Percentiles rank a stretch among this genome's conserved stretches.
These are phyloP conservation scores for Drosophila fulvimacula DNA, from an alignment of 2,888 invertebrate genomes.

Conservation along the genomic window DNA sequence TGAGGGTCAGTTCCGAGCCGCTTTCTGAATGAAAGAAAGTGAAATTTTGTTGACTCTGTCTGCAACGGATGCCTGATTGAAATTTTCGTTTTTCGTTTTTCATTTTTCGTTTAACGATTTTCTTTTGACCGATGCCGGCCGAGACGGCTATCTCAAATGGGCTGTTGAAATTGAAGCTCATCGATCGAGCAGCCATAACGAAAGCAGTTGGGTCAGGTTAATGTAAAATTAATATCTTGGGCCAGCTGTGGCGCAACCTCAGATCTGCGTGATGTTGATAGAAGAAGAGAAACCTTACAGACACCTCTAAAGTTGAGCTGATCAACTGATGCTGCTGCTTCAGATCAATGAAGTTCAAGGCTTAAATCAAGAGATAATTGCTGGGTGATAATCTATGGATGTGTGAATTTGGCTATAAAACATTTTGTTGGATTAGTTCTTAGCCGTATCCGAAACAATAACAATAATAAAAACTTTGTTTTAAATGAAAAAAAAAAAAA, in stretches of 20 bases:
- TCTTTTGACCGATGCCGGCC: slow-evolving; percentile 23
- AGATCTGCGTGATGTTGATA: not conserved
- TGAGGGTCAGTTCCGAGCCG: slow-evolving; percentile 57
- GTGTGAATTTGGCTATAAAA: not conserved
- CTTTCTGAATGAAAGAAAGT: slow-evolving; percentile 67
- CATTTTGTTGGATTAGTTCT: not conserved
- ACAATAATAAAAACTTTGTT: not conserved
- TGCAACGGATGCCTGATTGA: slow-evolving; percentile 46
- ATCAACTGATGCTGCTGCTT: not conserved
- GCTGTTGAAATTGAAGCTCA: slow-evolving; percentile 45
- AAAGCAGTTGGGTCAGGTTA: slow-evolving; percentile 17
- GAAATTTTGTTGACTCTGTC: slow-evolving; percentile 57
- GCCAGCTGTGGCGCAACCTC: not conserved
- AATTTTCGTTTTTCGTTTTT: slow-evolving; percentile 40
- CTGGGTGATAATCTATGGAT: not conserved
- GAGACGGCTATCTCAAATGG: slow-evolving; percentile 15
- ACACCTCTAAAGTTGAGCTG: not conserved
- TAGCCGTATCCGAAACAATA: not conserved
- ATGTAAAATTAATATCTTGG: slow-evolving; percentile 40
- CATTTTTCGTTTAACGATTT: slow-evolving; percentile 40
- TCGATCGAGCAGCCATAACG: slow-evolving; percentile 27
- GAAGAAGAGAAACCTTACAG: not conserved
- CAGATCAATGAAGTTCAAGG: not conserved
- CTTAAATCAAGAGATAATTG: not conserved
- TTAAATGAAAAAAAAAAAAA: not conserved